Evolutionary conservation across 2,797 vertebrate genomes (phyloP).

Genomic region (Podarcis lilfordi): DNA sequence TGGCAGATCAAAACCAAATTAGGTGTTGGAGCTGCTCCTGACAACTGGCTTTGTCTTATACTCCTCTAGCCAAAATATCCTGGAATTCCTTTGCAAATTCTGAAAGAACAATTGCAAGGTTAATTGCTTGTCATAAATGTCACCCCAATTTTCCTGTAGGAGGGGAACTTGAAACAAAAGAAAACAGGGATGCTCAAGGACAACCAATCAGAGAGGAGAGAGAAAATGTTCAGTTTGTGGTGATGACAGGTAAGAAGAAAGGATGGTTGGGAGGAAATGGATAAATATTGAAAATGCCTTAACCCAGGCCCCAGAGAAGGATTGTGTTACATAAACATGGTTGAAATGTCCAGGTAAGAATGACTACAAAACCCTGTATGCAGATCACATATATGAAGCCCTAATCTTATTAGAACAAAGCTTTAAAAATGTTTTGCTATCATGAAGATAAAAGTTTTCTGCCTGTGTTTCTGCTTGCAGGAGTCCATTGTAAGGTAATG

Average conservation of each 20-base stretch:
- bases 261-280: no score
- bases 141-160: no score
- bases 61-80: conserved; percentile 20
- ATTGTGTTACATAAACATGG: neutral
- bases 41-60: neutral
- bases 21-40: neutral
- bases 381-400: neutral
- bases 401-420: neutral
- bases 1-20: neutral
- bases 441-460: neutral
- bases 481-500: neutral
- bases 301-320: no score
- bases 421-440: neutral
- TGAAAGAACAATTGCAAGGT: conserved; percentile 4
- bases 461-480: neutral
- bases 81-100: neutral
- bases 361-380: neutral
- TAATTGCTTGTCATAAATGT: neutral
- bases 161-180: no score
- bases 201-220: no score
- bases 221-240: no score
- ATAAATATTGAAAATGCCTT: no score
- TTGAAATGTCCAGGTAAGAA: neutral
- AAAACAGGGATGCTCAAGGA: no score
- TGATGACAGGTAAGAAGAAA: no score